Evolutionary conservation across 1,140 invertebrate genomes (phyloP).

Genomic region (Hypsibius dujardini): DNA sequence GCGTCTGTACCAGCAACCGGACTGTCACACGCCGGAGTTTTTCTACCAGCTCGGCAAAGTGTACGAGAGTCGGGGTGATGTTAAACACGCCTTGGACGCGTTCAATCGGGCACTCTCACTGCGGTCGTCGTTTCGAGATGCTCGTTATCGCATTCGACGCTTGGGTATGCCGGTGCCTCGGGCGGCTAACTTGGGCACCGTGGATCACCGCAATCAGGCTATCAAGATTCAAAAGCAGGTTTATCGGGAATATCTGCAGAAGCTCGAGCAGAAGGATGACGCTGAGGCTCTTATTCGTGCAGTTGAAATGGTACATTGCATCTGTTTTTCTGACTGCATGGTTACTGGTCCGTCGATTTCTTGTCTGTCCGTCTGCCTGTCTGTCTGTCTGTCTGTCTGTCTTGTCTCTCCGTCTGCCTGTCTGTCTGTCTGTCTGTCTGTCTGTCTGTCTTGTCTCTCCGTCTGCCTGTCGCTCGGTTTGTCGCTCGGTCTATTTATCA

Average conservation of each 20-base stretch:
- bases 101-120: slow-evolving; percentile 6
- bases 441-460: too few species aligned
- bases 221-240: background rate
- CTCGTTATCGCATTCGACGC: background rate
- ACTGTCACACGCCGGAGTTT: background rate
- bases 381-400: too few species aligned
- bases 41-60: background rate
- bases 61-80: background rate
- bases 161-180: background rate
- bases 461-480: too few species aligned
- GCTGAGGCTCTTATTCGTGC: background rate
- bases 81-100: slow-evolving; percentile 10
- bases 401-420: too few species aligned
- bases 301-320: background rate
- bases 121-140: background rate
- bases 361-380: too few species aligned
- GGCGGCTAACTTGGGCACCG: background rate
- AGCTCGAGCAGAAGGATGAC: background rate
- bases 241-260: background rate
- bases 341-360: too few species aligned
- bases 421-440: too few species aligned
- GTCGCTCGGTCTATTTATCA: too few species aligned
- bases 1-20: background rate
- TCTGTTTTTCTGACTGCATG: too few species aligned
- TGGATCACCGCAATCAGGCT: background rate